Base-by-base conservation (phyloP, 2,888 invertebrate genomes). In the Scaptodrosophila latifasciaeformis region DNA sequence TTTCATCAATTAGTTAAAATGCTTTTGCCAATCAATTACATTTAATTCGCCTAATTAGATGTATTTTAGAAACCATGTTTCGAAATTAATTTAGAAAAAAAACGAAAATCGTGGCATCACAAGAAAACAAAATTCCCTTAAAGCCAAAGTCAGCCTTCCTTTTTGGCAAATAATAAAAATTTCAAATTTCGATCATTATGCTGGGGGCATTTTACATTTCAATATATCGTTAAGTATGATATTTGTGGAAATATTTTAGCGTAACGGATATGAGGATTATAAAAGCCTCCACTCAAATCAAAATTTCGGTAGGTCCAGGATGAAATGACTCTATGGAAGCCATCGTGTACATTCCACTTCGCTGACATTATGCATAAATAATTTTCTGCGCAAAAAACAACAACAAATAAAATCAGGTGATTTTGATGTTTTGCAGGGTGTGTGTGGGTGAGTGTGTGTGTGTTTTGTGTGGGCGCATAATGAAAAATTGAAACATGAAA, bases 401-500 rank as follows among this genome's bases (percentile, higher is more conserved):
- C 51, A 50, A 44, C 40, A 12, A 34, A 24, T 17, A 17, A 40
- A 34, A 12, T 19, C 67, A 67, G 59, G 54, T 59, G 56, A 54
- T 54, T 59, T 56, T 51, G 45, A 27, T 53, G 39, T n/a, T n/a
- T n/a, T n/a, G n/a, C n/a, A 7, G 24, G 24, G 24, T 5, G 7
- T 24, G 4, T 24, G 4, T 24, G 24, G 4, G 24, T 24, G 24
- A 3, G 4, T 24, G 24, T 24, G 18, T 15, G 18, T 37, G 2
- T 9, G 17, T 17, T 34, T 17, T 37, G 6, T 17, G 15, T 17
- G 37, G 57, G 64, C 72, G 62, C 51, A 67, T 65, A 66, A 78
- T 74, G 74, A 76, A 74, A 74, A 72, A 74, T 74, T 78, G 77
- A 74, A 74, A 74, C 78, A 79, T 72, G 74, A 76, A 74, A 79